phyloP scores from a whole-genome alignment of 2,888 invertebrate species.

The Nezara viridula region DNA sequence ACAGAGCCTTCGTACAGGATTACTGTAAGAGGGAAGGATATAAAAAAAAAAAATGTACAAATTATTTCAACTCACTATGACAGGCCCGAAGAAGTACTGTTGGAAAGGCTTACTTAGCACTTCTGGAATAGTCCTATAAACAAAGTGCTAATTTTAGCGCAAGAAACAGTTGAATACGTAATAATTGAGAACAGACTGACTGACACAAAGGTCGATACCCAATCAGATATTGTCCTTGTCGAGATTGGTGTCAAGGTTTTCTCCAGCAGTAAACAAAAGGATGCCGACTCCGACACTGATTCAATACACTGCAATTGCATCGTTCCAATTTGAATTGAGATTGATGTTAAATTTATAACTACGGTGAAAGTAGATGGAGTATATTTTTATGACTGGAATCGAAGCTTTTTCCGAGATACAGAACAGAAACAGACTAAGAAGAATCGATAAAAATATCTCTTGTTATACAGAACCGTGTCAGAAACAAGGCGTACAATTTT shows the following conservation, averaged over 20 bases:
- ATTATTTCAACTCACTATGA: not conserved
- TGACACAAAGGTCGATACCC: conserved; percentile 16
- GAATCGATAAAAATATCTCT: too few relatives aligned
- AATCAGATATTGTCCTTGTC: conserved; percentile 10
- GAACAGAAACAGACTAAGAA: too few relatives aligned
- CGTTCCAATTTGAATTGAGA: not conserved
- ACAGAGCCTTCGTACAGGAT: not conserved
- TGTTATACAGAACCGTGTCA: too few relatives aligned
- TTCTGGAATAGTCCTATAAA: not conserved
- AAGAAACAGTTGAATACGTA: conserved; percentile 17
- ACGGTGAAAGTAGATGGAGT: not conserved
- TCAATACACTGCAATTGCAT: not conserved
- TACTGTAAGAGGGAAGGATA: too few relatives aligned
- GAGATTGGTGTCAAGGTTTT: conserved; percentile 25
- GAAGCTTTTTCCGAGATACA: not conserved
- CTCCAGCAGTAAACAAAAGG: conserved; percentile 15
- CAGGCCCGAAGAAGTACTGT: not conserved
- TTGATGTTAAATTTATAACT: not conserved
- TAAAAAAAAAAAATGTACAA: too few relatives aligned
- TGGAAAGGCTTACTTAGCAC: not conserved
- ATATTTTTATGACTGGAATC: not conserved
- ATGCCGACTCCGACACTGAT: not conserved
- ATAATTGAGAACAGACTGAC: conserved; percentile 8
- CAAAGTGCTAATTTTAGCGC: not conserved
- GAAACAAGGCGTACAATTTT: too few relatives aligned